A percentile compares a stretch with the other conserved stretches of the same genome.
These are phyloP conservation scores for Monochamus alternatus DNA, from an alignment of 2,888 invertebrate genomes.

Conservation along the genomic window DNA sequence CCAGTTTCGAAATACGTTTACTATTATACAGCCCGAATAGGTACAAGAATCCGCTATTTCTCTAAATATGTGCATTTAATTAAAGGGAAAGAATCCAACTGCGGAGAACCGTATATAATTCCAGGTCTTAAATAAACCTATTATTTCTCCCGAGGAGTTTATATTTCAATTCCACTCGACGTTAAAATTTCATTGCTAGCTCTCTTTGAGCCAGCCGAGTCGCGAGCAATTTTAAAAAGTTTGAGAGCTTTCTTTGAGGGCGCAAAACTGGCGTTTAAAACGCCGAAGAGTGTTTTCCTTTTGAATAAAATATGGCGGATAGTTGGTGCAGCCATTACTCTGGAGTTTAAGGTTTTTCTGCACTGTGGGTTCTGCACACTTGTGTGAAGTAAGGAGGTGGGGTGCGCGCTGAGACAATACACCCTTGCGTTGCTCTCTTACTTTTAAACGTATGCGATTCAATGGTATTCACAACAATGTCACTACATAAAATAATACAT, in stretches of 20 bases:
- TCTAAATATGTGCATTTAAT: constrained; percentile 33
- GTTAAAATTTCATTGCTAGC: constrained; percentile 21
- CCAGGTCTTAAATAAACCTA: constrained; percentile 26
- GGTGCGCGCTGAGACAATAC: too few relatives aligned
- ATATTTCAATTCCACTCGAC: constrained; percentile 24
- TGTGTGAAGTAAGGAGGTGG: too few relatives aligned
- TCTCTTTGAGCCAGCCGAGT: constrained; percentile 24
- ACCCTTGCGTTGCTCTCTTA: too few relatives aligned
- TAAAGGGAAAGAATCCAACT: constrained; percentile 27
- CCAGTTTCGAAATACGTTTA: constrained; percentile 10
- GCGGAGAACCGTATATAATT: constrained; percentile 2
- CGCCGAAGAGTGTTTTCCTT: constrained; percentile 43
- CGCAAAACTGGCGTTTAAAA: constrained; percentile 40
- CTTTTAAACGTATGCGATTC: too few relatives aligned
- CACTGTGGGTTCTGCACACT: too few relatives aligned
- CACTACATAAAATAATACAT: too few relatives aligned
- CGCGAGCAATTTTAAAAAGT: constrained; percentile 34
- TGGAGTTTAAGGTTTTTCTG: not conserved
- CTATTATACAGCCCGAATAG: constrained; percentile 1
- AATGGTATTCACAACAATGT: too few relatives aligned
- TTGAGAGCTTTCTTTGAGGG: constrained; percentile 40
- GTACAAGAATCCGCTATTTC: constrained; percentile 30
- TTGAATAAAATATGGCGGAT: constrained; percentile 32
- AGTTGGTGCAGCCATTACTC: constrained; percentile 26
- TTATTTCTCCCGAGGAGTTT: constrained; percentile 24